A percentile compares a stretch with the other conserved stretches of the same genome.
Conservation (phyloP, 2,888 invertebrate genomes). For the Chaitophorus viminalis region DNA sequence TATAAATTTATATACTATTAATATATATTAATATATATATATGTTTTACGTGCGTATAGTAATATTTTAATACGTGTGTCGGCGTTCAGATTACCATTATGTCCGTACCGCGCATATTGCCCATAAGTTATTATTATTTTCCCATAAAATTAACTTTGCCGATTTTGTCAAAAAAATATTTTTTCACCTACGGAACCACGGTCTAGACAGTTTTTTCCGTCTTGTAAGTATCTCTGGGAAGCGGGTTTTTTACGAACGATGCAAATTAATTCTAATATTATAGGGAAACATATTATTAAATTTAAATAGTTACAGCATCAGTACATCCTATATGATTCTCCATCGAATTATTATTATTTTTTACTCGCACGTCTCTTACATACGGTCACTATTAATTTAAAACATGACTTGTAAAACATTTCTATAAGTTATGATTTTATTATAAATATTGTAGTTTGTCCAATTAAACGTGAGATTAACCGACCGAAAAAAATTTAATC, state of each 20-base stretch:
- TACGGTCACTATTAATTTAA: background rate
- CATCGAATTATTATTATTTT: slow-evolving; percentile 30
- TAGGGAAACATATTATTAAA: slow-evolving; percentile 25
- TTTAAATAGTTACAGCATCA: background rate
- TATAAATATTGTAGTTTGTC: background rate
- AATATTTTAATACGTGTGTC: background rate
- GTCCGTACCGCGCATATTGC: background rate
- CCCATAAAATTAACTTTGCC: slow-evolving; percentile 18
- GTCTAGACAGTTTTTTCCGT: background rate
- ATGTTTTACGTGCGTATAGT: no score
- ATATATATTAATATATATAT: no score
- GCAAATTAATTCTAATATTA: background rate
- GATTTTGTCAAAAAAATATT: slow-evolving; percentile 3
- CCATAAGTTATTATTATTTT: slow-evolving; percentile 43
- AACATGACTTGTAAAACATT: background rate
- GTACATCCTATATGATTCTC: background rate
- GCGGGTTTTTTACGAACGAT: slow-evolving; percentile 7
- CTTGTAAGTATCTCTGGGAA: background rate
- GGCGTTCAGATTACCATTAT: background rate
- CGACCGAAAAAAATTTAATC: background rate
- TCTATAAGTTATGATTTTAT: background rate
- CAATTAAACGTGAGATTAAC: slow-evolving; percentile 13
- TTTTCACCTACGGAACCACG: background rate
- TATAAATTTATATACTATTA: no score
- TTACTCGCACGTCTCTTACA: background rate